These are phyloP conservation scores for Zeugodacus cucurbitae DNA, from an alignment of 1,140 invertebrate species.

Conservation along the genomic window DNA sequence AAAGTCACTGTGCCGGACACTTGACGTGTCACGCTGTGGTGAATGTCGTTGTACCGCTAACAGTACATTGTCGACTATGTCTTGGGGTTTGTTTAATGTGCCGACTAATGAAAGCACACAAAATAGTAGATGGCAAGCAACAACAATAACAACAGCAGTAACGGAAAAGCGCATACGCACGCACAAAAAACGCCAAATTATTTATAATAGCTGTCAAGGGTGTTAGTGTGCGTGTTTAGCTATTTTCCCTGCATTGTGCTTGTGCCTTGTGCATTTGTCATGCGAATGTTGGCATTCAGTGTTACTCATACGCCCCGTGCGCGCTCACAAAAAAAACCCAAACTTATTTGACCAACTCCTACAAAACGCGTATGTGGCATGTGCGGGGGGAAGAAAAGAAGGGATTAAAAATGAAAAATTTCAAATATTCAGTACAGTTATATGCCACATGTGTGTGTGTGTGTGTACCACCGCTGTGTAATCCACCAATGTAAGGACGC, in stretches of 20 bases:
- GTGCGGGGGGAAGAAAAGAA: background rate
- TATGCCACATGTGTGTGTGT: background rate
- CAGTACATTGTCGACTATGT: background rate
- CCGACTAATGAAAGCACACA: background rate
- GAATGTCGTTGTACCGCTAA: background rate
- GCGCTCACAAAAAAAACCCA: background rate
- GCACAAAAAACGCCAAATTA: constrained; percentile 24
- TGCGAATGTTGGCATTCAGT: background rate
- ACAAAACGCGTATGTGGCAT: background rate
- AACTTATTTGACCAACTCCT: background rate
- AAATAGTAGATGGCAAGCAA: background rate
- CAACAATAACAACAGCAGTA: background rate
- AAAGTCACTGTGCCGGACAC: background rate
- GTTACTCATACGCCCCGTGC: constrained; percentile 21
- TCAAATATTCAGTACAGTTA: background rate
- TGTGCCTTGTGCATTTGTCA: background rate
- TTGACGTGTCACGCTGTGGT: background rate
- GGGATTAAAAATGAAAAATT: constrained; percentile 1
- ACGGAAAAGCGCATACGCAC: background rate
- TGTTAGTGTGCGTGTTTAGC: background rate
- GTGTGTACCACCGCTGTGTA: background rate
- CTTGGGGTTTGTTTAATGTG: background rate
- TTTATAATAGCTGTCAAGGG: background rate
- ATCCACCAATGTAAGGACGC: background rate
- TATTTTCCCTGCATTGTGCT: background rate